phyloP scores from a whole-genome alignment of 2,113 vertebrate species.

The Ictalurus punctatus region DNA sequence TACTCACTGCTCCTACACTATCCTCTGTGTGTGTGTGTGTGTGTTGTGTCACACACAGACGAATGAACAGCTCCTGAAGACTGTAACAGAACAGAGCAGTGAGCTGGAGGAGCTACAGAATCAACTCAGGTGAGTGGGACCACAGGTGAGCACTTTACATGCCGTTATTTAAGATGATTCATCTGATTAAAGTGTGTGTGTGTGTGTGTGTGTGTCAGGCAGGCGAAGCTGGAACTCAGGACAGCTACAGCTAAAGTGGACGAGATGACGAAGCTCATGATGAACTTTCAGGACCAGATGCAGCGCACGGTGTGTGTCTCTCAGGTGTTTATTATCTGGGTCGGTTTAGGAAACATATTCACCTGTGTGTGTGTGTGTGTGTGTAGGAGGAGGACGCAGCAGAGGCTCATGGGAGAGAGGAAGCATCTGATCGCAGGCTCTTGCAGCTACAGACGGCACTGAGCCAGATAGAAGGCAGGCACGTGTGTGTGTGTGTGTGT shows the following conservation, averaged over 20 bases:
- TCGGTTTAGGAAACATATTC: not conserved
- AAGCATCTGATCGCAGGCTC: conserved; percentile 77
- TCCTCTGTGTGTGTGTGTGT: not conserved
- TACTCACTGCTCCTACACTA: not conserved
- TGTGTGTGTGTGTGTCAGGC: conserved; percentile 66
- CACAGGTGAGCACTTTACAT: not conserved
- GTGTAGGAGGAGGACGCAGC: conserved; percentile 79
- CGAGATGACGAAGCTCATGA: conserved; percentile 79
- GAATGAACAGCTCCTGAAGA: conserved; percentile 85
- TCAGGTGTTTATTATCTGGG: not conserved
- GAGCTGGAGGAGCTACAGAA: conserved; percentile 80
- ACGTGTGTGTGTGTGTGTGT: conserved; percentile 34
- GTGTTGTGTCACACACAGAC: conserved; percentile 75
- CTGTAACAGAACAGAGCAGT: conserved; percentile 78
- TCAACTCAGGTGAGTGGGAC: conserved; percentile 80
- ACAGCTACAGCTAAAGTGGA: conserved; percentile 79
- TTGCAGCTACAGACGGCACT: conserved; percentile 82
- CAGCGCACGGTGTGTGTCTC: conserved; percentile 78
- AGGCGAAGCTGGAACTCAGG: conserved; percentile 81
- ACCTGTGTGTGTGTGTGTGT: conserved; percentile 18
- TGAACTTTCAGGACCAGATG: conserved; percentile 79
- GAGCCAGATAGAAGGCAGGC: conserved; percentile 84
- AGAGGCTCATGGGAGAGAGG: conserved; percentile 79
- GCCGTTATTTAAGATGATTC: not conserved
- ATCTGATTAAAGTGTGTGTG: not conserved